Percentiles rank a stretch among this genome's conserved stretches.
Conservation (phyloP, 2,113 vertebrate species). For the Laterallus jamaicensis region DNA sequence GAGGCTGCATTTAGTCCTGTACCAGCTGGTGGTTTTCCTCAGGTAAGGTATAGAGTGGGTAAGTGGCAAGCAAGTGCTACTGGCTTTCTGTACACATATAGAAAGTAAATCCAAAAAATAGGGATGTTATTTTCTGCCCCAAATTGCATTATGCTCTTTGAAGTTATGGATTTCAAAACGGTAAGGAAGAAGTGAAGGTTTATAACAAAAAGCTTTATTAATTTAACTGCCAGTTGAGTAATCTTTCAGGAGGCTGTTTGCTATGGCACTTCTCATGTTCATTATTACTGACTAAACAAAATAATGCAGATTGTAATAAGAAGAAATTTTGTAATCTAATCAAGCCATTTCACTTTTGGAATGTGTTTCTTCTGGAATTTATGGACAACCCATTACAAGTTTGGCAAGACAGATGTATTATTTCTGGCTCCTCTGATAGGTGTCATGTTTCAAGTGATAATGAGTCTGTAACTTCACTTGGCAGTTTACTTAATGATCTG, state of each 20-base stretch:
- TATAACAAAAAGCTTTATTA: background rate
- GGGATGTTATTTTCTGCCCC: background rate
- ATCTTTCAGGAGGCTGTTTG: background rate
- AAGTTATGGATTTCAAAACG: background rate
- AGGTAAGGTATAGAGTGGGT: background rate
- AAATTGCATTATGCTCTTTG: background rate
- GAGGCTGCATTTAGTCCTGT: background rate
- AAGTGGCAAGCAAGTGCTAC: background rate
- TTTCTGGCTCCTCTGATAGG: constrained; percentile 27
- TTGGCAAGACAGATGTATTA: constrained; percentile 32
- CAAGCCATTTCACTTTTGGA: background rate
- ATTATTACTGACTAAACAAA: background rate
- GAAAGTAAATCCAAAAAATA: background rate
- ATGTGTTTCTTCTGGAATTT: background rate
- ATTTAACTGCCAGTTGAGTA: background rate
- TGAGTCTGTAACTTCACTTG: constrained; percentile 47
- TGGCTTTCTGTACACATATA: background rate
- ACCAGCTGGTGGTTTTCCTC: background rate
- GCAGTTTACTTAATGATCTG: constrained; percentile 54
- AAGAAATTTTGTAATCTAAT: constrained; percentile 21
- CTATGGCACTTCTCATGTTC: background rate
- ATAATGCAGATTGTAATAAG: background rate
- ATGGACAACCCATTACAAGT: background rate
- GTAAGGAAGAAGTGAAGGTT: background rate
- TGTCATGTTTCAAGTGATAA: constrained; percentile 55